Evolutionary conservation across 35 echinoderm and acorn worm genomes (phyloP).

Genomic region (Apostichopus parvimensis): DNA sequence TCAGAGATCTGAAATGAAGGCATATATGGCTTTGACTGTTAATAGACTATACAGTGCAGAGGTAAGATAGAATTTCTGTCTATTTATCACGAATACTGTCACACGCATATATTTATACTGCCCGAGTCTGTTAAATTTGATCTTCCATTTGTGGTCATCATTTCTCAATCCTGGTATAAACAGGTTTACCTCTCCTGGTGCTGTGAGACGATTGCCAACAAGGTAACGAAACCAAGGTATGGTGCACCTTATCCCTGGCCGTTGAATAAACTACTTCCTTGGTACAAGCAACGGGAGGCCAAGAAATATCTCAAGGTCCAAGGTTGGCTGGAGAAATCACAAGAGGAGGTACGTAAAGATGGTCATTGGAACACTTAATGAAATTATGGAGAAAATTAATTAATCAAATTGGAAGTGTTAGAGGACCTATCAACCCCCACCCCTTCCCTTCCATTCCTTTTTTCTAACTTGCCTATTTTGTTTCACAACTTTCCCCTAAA

Average conservation of each 20-base stretch:
- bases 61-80: slow-evolving; percentile 45
- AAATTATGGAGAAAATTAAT: neutral
- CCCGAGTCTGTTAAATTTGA: neutral
- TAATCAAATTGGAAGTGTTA: too few relatives aligned
- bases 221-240: slow-evolving; percentile 85
- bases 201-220: slow-evolving; percentile 52
- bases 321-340: slow-evolving; percentile 76
- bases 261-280: slow-evolving; percentile 73
- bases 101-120: too few relatives aligned
- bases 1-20: slow-evolving; percentile 91
- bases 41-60: slow-evolving; percentile 90
- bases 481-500: too few relatives aligned
- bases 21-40: slow-evolving; percentile 87
- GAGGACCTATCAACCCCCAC: too few relatives aligned
- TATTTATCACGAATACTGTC: too few relatives aligned
- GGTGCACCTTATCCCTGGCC: slow-evolving; percentile 91
- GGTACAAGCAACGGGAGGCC: slow-evolving; percentile 74
- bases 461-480: too few relatives aligned
- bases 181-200: slow-evolving; percentile 86
- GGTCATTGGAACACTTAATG: neutral
- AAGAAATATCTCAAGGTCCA: slow-evolving; percentile 70
- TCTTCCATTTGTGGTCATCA: neutral
- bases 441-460: too few relatives aligned
- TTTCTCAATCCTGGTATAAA: neutral
- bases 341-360: slow-evolving; percentile 73